Evolutionary conservation across 2,113 vertebrate species (phyloP).

Genomic region (Tylochromis polylepis): DNA sequence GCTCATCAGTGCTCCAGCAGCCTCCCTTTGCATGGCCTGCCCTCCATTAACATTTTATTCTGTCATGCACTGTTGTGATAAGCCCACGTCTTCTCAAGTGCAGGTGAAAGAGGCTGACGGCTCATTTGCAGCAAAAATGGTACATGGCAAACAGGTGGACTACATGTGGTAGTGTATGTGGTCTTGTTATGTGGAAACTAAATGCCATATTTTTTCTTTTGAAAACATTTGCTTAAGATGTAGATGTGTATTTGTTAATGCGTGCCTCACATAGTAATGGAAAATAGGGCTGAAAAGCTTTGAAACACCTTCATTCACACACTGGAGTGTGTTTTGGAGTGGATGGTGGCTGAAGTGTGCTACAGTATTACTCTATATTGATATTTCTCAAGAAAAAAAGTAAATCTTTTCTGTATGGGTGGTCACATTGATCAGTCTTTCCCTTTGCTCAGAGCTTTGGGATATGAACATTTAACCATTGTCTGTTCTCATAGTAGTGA

Average conservation of each 20-base stretch:
- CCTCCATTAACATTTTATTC: conserved; percentile 66
- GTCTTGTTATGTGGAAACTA: conserved; percentile 1
- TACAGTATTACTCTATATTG: background rate
- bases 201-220: conserved; percentile 3
- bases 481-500: conserved; percentile 3
- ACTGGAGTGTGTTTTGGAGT: background rate
- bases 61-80: conserved; percentile 51
- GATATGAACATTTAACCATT: conserved; percentile 2
- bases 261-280: background rate
- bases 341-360: background rate
- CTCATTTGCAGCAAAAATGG: conserved; percentile 38
- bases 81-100: conserved; percentile 39
- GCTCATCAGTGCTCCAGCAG: conserved; percentile 2
- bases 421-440: conserved; percentile 28
- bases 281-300: conserved; percentile 15
- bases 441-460: background rate
- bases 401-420: background rate
- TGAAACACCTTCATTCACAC: background rate
- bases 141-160: conserved; percentile 36
- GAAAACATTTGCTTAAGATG: conserved; percentile 3
- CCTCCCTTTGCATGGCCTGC: conserved; percentile 21
- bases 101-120: conserved; percentile 41
- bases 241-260: background rate
- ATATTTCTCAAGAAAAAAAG: conserved; percentile 4
- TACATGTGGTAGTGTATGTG: background rate